These are phyloP conservation scores for Drosophila azteca DNA, from an alignment of 1,140 invertebrate species.

Conservation along the genomic window DNA sequence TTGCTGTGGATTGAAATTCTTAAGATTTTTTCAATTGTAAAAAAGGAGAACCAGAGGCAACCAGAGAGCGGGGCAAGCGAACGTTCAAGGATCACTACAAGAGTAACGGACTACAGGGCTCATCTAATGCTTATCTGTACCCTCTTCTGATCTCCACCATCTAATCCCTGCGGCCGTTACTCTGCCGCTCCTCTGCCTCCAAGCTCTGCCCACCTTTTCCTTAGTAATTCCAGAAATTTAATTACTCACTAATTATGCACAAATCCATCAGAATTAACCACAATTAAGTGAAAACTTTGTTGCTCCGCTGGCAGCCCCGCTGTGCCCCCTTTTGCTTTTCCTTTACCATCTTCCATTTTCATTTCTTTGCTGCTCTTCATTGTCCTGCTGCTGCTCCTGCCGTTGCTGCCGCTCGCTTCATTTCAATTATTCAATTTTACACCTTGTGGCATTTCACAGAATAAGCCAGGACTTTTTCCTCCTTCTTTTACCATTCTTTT, in stretches of 20 bases:
- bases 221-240: slow-evolving; percentile 53
- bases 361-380: slow-evolving; percentile 27
- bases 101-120: not conserved
- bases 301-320: slow-evolving; percentile 29
- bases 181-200: not conserved
- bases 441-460: slow-evolving; percentile 77
- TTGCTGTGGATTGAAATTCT: not conserved
- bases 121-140: not conserved
- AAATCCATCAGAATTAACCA: slow-evolving; percentile 83
- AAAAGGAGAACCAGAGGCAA: not conserved
- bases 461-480: slow-evolving; percentile 35
- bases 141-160: slow-evolving; percentile 17
- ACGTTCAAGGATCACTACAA: not conserved
- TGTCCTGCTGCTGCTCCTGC: slow-evolving; percentile 6
- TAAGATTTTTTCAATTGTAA: not conserved
- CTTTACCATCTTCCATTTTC: not conserved
- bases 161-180: slow-evolving; percentile 2
- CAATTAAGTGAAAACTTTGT: slow-evolving; percentile 82
- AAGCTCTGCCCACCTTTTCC: not conserved
- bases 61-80: not conserved
- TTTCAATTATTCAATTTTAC: slow-evolving; percentile 84
- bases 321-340: not conserved
- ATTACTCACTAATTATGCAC: slow-evolving; percentile 78
- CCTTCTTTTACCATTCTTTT: too few species aligned
- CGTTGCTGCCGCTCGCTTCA: slow-evolving; percentile 53